Percentiles rank a stretch among this genome's conserved stretches.
phyloP scores from a whole-genome alignment of 2,113 vertebrate genomes.

The Sterrhoptilus dennistouni region DNA sequence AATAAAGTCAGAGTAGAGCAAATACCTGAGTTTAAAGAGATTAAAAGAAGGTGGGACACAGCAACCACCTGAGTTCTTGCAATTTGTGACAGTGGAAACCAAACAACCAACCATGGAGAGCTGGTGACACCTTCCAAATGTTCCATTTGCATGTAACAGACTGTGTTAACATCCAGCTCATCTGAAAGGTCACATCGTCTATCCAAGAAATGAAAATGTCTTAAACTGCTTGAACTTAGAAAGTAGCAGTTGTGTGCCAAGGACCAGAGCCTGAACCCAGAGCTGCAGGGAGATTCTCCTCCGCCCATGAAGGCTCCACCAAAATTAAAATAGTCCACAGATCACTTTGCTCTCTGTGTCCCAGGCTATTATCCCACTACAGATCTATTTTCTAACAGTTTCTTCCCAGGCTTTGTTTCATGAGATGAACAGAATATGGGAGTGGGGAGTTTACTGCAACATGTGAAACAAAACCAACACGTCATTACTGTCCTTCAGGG shows the following conservation, averaged over 20 bases:
- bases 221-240: background rate
- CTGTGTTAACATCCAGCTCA: background rate
- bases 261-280: background rate
- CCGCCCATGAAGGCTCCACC: rapidly evolving
- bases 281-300: background rate
- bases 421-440: rapidly evolving
- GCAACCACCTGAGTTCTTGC: background rate
- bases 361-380: background rate
- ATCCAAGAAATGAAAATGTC: background rate
- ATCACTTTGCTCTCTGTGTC: background rate
- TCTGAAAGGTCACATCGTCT: background rate
- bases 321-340: background rate
- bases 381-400: background rate
- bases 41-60: background rate
- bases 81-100: background rate
- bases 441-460: background rate
- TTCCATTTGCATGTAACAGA: background rate
- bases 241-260: background rate
- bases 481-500: background rate
- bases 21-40: background rate
- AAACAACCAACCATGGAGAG: background rate
- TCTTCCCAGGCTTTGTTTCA: background rate
- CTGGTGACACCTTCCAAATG: background rate
- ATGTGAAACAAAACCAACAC: background rate
- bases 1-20: background rate